Base-by-base conservation (phyloP, 2,113 vertebrate genomes). In the Aegypius monachus region DNA sequence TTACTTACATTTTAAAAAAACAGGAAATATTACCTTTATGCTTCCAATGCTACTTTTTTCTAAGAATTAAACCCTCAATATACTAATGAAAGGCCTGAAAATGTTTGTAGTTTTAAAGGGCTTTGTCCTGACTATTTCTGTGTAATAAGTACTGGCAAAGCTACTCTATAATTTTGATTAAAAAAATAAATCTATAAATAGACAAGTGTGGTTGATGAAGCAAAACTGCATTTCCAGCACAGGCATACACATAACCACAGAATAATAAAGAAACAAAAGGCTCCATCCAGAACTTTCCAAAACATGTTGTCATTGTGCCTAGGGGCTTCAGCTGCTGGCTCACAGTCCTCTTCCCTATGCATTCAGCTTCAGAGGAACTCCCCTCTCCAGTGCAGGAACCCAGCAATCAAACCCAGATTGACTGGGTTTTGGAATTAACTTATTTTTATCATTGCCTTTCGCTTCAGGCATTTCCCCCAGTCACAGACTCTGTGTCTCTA, bases 251-350 rank as follows among this genome's bases (percentile, higher is more conserved):
- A 53, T 45, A 90, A 75, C 90, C 97, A 70, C 85, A 93, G 81
- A 83, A 55, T 77, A 90, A 96, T 65, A 73, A 79, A 72, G 81
- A 73, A 83, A 96, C 88, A 95, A 97, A 95, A 93, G 93, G 40
- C 84, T 85, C 17, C 53, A 85, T 45, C 73, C 78, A 96, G 90
- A 95, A 96, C 87, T 83, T 96, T 93, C 95, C 93, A 86, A 94
- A 95, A 92, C 67, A 94, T 58, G 79, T 18, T 93, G 90, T 92
- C 66, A 78, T 14, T n/a, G 78, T 93, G 96, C 93, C 97, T 75
- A 26, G 81, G 83, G 88, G 62, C 71, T 82, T 56, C 86, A 95
- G 95, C 80, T 93, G 88, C 91, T 93, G 88, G 93, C 94, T 93
- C 66, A 3, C 66, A 40, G 61, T 48, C 61, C 75, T 32, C 10